Evolutionary conservation across 1,140 invertebrate genomes (phyloP).

Genomic region (Drosophila busckii): DNA sequence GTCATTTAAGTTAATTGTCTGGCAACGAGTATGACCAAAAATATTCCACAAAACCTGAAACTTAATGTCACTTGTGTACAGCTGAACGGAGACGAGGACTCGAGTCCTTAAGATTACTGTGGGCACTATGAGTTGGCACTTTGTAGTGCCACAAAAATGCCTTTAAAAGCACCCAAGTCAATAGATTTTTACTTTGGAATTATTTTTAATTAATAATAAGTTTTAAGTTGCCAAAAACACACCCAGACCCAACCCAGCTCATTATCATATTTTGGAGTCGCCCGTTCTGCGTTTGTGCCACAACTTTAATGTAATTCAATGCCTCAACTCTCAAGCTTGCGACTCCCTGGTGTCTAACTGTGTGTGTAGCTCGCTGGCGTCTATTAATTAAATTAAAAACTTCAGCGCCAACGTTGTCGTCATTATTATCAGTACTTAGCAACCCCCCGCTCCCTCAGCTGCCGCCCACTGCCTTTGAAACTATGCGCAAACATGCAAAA

Average conservation of each 20-base stretch:
- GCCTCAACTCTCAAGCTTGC: conserved; percentile 25
- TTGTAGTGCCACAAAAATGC: too few species aligned
- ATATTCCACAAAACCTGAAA: conserved; percentile 1
- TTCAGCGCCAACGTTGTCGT: conserved; percentile 45
- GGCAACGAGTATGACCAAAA: conserved; percentile 21
- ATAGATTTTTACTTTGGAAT: conserved; percentile 7
- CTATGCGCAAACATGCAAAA: conserved; percentile 56
- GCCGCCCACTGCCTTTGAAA: conserved; percentile 31
- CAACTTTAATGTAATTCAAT: conserved; percentile 69
- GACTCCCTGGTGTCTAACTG: conserved; percentile 15
- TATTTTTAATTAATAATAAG: conserved; percentile 72
- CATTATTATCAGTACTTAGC: conserved; percentile 8
- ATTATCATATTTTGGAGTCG: conserved; percentile 26
- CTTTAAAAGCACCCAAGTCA: conserved; percentile 3
- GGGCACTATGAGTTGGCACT: too few species aligned
- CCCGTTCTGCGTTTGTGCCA: not conserved
- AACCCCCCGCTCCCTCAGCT: not conserved
- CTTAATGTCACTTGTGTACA: too few species aligned
- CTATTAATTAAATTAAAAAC: conserved; percentile 73
- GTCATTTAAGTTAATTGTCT: conserved; percentile 73
- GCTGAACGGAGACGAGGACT: too few species aligned
- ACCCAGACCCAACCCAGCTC: conserved; percentile 24
- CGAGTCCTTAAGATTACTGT: too few species aligned
- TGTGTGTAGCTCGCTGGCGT: conserved; percentile 32
- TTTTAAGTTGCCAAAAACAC: conserved; percentile 43